Conservation (phyloP, 2,888 invertebrate genomes). For the Mimas tiliae region DNA sequence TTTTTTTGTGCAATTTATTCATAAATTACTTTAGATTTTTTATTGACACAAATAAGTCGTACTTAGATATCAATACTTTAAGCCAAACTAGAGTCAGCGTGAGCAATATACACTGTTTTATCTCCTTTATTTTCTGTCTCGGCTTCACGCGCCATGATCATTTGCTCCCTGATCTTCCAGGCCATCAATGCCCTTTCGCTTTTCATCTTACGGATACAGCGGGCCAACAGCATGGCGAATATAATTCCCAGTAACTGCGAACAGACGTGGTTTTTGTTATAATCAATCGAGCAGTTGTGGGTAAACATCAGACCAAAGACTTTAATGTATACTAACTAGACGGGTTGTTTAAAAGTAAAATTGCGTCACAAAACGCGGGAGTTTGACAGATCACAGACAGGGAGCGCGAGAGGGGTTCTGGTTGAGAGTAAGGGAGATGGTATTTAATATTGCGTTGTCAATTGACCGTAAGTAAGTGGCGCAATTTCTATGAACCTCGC, state of each 20-base stretch:
- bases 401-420: too few relatives aligned
- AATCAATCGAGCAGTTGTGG: not conserved
- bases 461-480: too few relatives aligned
- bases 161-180: slow-evolving; percentile 87
- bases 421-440: too few relatives aligned
- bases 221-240: slow-evolving; percentile 94
- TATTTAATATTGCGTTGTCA: too few relatives aligned
- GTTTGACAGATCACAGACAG: too few relatives aligned
- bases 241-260: slow-evolving; percentile 92
- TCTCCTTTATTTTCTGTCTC: slow-evolving; percentile 47
- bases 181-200: slow-evolving; percentile 87
- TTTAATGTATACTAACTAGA: too few relatives aligned
- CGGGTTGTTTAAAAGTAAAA: too few relatives aligned
- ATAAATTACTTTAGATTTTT: not conserved
- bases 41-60: not conserved
- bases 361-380: too few relatives aligned
- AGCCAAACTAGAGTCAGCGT: slow-evolving; percentile 50
- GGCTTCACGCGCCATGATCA: slow-evolving; percentile 66
- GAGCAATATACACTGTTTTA: slow-evolving; percentile 59
- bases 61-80: slow-evolving; percentile 33
- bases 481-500: too few relatives aligned
- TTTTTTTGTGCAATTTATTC: too few relatives aligned
- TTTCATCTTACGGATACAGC: slow-evolving; percentile 91
- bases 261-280: not conserved
- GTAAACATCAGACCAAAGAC: not conserved